phyloP scores from a whole-genome alignment of 2,797 vertebrate species.

The Paratrypauchen microcephalus region DNA sequence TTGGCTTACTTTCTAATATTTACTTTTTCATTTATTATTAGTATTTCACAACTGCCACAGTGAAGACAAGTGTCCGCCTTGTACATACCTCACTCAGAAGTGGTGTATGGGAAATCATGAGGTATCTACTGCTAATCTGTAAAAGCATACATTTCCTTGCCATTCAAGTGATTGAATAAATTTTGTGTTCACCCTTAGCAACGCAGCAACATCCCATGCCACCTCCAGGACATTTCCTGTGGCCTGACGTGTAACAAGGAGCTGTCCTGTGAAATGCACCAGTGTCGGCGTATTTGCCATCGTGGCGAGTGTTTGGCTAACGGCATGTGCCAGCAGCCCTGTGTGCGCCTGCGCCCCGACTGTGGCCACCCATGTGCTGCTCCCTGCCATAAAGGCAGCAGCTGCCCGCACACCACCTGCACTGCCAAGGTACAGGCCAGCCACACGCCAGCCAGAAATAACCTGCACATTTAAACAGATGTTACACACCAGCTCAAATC shows the following conservation, averaged over 20 bases:
- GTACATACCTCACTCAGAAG: slow-evolving; percentile 95
- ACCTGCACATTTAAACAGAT: slow-evolving; percentile 36
- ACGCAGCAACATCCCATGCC: slow-evolving; percentile 96
- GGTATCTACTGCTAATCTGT: slow-evolving; percentile 72
- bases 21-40: slow-evolving; percentile 53
- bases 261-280: slow-evolving; percentile 89
- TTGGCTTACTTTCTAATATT: neutral
- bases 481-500: slow-evolving; percentile 17
- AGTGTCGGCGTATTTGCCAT: slow-evolving; percentile 93
- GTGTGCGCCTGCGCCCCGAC: slow-evolving; percentile 79
- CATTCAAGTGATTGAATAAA: neutral
- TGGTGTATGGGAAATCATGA: slow-evolving; percentile 99
- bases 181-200: slow-evolving; percentile 69
- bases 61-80: slow-evolving; percentile 96
- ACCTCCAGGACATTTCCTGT: slow-evolving; percentile 95
- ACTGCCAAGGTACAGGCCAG: slow-evolving; percentile 81
- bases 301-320: slow-evolving; percentile 88
- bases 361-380: slow-evolving; percentile 91
- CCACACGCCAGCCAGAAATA: slow-evolving; percentile 27
- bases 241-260: slow-evolving; percentile 87
- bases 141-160: neutral
- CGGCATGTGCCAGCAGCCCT: slow-evolving; percentile 88
- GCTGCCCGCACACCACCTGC: slow-evolving; percentile 86
- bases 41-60: slow-evolving; percentile 97
- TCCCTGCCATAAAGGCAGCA: slow-evolving; percentile 85